phyloP scores from a whole-genome alignment of 2,113 vertebrate species.

The Myodes glareolus region DNA sequence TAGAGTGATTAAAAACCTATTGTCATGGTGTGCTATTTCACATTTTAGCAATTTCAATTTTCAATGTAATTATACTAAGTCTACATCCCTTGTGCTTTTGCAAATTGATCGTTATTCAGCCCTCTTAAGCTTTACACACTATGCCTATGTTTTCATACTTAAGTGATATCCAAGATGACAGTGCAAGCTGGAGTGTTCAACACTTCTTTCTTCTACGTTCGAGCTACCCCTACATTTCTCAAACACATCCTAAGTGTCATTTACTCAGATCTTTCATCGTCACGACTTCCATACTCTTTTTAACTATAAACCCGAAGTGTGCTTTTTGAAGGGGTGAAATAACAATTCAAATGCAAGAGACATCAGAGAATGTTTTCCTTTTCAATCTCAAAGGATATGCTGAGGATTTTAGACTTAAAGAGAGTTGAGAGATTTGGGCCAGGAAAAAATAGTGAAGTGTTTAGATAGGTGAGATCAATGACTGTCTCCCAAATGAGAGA shows the following conservation, averaged over 20 bases:
- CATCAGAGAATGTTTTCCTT: neutral
- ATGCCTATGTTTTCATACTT: neutral
- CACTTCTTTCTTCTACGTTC: neutral
- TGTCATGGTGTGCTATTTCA: neutral
- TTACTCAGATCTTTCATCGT: neutral
- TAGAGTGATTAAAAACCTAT: conserved; percentile 12
- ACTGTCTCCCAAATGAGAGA: conserved; percentile 60
- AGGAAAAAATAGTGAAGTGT: conserved; percentile 35
- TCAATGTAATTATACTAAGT: neutral
- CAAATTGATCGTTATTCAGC: conserved; percentile 25
- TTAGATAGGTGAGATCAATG: conserved; percentile 65
- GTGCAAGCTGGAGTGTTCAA: neutral
- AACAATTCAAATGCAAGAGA: neutral
- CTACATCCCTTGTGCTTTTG: neutral
- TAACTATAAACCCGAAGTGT: neutral
- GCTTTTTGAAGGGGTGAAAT: conserved; percentile 4
- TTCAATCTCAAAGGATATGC: conserved; percentile 1
- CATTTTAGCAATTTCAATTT: conserved; percentile 57
- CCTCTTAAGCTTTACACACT: conserved; percentile 15
- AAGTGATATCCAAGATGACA: neutral
- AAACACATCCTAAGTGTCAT: neutral
- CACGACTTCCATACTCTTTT: neutral
- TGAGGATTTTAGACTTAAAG: conserved; percentile 44
- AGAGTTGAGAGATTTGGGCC: conserved; percentile 48
- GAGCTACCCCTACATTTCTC: neutral